Evolutionary conservation across 2,113 vertebrate species (phyloP).

Genomic region (Antigone vipio): DNA sequence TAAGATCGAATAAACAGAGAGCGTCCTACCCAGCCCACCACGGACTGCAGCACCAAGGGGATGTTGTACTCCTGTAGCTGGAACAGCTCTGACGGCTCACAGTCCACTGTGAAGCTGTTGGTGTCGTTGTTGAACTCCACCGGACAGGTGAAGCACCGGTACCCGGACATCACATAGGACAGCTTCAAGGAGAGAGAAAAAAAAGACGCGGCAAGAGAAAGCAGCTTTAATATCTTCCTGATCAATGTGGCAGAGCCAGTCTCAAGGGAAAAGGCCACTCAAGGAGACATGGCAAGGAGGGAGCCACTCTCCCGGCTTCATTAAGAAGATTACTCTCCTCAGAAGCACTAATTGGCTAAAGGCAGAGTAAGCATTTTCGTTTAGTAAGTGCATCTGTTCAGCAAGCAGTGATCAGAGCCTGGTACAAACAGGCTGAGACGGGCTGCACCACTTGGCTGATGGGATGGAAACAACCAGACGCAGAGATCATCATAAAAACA

Average conservation of each 20-base stretch:
- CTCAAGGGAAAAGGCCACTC: neutral
- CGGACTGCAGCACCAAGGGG: slow-evolving; percentile 83
- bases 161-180: slow-evolving; percentile 95
- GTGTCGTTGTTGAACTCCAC: slow-evolving; percentile 98
- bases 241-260: neutral
- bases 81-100: slow-evolving; percentile 91
- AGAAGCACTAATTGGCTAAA: neutral
- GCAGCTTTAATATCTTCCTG: neutral
- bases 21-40: slow-evolving; percentile 89
- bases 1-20: too few species aligned
- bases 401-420: neutral
- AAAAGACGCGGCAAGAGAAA: neutral
- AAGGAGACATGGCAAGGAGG: neutral
- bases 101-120: slow-evolving; percentile 97
- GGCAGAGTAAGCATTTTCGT: neutral
- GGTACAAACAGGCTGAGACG: neutral
- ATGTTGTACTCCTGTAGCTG: slow-evolving; percentile 91
- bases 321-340: neutral
- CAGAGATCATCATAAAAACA: neutral
- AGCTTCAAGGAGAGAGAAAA: slow-evolving; percentile 73
- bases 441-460: neutral
- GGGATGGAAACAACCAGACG: neutral
- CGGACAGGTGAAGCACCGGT: slow-evolving; percentile 93
- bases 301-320: neutral
- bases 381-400: neutral